Conservation (phyloP, 1,140 invertebrate species). For the Drosophila eugracilis region DNA sequence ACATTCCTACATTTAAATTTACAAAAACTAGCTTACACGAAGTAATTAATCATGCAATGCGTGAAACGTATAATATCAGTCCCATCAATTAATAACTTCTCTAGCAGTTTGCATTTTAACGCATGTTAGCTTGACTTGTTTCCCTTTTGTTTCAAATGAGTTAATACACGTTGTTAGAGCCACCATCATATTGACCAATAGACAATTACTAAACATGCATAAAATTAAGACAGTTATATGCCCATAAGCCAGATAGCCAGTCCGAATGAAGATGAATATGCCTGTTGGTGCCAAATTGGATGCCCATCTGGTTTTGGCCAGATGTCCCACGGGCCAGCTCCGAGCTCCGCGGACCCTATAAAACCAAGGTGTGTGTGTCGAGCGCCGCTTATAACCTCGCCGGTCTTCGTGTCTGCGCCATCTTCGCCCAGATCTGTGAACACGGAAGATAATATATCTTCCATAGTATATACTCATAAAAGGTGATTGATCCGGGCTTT, state of each 20-base stretch:
- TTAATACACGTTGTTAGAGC: background rate
- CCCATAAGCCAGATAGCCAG: slow-evolving; percentile 16
- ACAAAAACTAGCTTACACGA: background rate
- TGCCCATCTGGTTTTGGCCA: slow-evolving; percentile 25
- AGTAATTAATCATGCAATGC: background rate
- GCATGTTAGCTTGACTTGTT: background rate
- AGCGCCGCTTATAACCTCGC: slow-evolving; percentile 54
- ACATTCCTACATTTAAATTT: background rate
- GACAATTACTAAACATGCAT: slow-evolving; percentile 33
- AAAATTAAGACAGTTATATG: slow-evolving; percentile 19
- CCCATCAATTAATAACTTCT: slow-evolving; percentile 9
- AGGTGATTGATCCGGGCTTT: slow-evolving; percentile 55
- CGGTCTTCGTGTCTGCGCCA: slow-evolving; percentile 46
- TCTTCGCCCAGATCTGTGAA: slow-evolving; percentile 30
- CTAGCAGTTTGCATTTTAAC: background rate
- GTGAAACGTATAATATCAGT: background rate
- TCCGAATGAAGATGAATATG: slow-evolving; percentile 27
- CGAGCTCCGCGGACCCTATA: slow-evolving; percentile 46
- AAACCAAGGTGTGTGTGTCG: slow-evolving; percentile 45
- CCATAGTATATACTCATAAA: slow-evolving; percentile 37
- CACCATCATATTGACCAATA: slow-evolving; percentile 15
- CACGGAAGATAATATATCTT: slow-evolving; percentile 25
- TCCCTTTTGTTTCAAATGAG: slow-evolving; percentile 2
- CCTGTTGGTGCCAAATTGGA: slow-evolving; percentile 7
- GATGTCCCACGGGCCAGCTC: slow-evolving; percentile 10